Evolutionary conservation across 1,140 invertebrate species (phyloP), one percentile per base, ranked within the genome.

Genomic region (Philaenus spumarius): DNA sequence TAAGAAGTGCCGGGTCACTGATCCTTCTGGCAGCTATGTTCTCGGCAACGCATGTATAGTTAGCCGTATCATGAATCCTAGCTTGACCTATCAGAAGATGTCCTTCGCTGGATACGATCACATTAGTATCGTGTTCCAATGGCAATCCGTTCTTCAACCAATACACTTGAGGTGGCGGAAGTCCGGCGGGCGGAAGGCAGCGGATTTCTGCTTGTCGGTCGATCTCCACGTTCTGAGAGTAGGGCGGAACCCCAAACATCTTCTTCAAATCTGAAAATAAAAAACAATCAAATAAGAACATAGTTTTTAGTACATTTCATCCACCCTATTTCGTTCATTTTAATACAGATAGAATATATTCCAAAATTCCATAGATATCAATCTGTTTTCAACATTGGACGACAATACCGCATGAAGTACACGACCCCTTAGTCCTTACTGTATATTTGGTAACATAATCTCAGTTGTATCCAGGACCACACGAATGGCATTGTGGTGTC

Each of bases 1-100:
- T 91, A 52, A 98, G 80, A 45, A 86, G 81, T 0, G 93, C 94
- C 0, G 91, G 84, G 59, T 93, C 88, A 47, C 89, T 93, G 53
- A 86, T 77, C 59, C 93, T 79, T 68, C 87, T 87, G 12, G 87
- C 91, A 0, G 94, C 95, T 22, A 95, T 83, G 72, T 98, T 98
- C 72, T 93, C 88, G 2, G 95, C 95, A 39, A 93, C 93, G 73
- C 96, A 99, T 52, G 90, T 95, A 75, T 97, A 99, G 79, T 98
- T 98, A 50, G 90, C 95, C 70, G 86, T 87, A 72, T 96, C 91
- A 66, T 82, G 81, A 14, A 92, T 78, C 24, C 87, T 77, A 26
- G 93, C 92, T 69, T 95, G 87, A 55, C 89, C 87, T 56, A 99
- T 87, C 6, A 97, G 82, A 22, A 98, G 78, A 68, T 89, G 89